Evolutionary conservation across 2,113 vertebrate genomes (phyloP), one percentile per base, ranked within the genome.

Genomic region (Chaetops frenatus): DNA sequence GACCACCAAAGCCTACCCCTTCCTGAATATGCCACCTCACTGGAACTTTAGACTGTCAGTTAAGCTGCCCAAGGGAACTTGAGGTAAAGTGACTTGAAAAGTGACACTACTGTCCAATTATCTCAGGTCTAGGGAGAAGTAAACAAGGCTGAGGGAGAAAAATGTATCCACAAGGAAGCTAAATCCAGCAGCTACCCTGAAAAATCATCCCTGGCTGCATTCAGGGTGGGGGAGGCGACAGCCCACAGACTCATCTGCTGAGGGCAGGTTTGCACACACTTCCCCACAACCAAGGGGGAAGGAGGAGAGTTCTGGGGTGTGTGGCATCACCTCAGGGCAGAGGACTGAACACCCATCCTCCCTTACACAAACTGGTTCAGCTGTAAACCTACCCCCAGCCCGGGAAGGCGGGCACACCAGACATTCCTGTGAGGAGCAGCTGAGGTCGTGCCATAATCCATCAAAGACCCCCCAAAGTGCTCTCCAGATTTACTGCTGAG

Each of bases 371-470:
- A 35, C 33, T 18, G 27, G 14, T 36, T 44, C 22, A 36, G 14
- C 45, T 4, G 2, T 33, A 44, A 51, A 21, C 12, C 11, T 4
- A 0, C 16, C 27, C 27, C 28, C 5, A 67, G 1, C 16, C 27
- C 0, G 0, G 45, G 18, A 33, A 15, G 45, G 21, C 1, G 1
- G 5, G 3, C 12, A 24, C 20, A n/a, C 3, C 15, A 16, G 51
- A 5, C 7, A 22, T 23, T 76, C 14, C 33, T 23, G 27, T 33
- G 54, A 58, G 72, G 18, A 23, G 54, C 45, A 77, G 33, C 6
- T 33, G 62, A 33, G 36, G 31, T 50, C 18, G 27, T 31, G 22
- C 12, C 33, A 44, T 5, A 33, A 44, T 12, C 27, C 45, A 44
- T 10, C 62, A 33, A 14, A 51, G 18, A 18, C 3, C 6, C 13